These are phyloP conservation scores for Deilephila porcellus DNA, from an alignment of 2,888 invertebrate species.

Conservation along the genomic window DNA sequence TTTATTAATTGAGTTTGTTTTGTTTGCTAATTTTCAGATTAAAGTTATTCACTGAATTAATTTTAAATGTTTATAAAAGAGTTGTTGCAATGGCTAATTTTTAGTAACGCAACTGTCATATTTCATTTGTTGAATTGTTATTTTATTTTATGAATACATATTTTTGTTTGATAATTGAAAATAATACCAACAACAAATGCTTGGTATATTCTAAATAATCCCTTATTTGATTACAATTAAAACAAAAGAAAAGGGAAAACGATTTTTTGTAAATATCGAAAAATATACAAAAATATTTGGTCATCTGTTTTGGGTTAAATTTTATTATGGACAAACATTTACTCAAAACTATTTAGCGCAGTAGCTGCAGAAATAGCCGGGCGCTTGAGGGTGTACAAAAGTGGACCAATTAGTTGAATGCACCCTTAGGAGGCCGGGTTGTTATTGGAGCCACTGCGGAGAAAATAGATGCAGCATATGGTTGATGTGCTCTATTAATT, in stretches of 20 bases:
- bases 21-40: neutral
- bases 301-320: neutral
- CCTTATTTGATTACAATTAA: too few species aligned
- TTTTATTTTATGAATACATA: too few species aligned
- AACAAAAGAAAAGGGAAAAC: too few species aligned
- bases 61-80: too few species aligned
- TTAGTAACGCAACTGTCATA: too few species aligned
- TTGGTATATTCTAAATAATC: too few species aligned
- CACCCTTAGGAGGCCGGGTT: neutral
- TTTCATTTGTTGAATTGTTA: too few species aligned
- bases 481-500: neutral
- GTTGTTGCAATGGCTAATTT: too few species aligned
- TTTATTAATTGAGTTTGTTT: neutral
- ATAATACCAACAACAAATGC: too few species aligned
- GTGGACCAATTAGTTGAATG: slow-evolving; percentile 23
- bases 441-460: neutral
- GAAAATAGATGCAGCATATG: slow-evolving; percentile 24
- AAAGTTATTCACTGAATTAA: too few species aligned
- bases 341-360: neutral
- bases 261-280: neutral
- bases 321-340: neutral
- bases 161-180: too few species aligned
- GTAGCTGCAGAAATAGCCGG: neutral
- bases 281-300: too few species aligned
- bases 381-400: neutral